These are phyloP conservation scores for Drosophila truncata DNA, from an alignment of 1,140 invertebrate species.

Conservation along the genomic window DNA sequence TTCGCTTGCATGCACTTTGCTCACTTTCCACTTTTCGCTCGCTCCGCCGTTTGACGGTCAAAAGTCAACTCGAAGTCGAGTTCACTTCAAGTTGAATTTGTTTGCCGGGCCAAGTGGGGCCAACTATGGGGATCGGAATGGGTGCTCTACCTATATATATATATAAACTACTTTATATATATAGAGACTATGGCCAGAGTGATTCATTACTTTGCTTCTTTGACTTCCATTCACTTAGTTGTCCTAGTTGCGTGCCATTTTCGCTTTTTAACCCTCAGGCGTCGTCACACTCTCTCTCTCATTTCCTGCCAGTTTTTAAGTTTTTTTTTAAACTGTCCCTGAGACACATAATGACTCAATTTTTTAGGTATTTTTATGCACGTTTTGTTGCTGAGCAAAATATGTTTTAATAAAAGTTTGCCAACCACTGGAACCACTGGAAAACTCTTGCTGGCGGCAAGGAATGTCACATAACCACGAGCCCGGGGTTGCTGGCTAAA, in stretches of 20 bases:
- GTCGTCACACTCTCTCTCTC: slow-evolving; percentile 17
- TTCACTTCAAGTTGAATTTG: slow-evolving; percentile 83
- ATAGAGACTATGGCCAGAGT: slow-evolving; percentile 34
- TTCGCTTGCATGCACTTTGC: slow-evolving; percentile 82
- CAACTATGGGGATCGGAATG: slow-evolving; percentile 12
- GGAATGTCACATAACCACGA: slow-evolving; percentile 20
- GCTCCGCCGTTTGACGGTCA: slow-evolving; percentile 75
- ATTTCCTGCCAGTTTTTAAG: slow-evolving; percentile 22
- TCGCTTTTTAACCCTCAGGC: slow-evolving; percentile 56
- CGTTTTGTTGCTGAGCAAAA: slow-evolving; percentile 63
- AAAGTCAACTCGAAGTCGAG: slow-evolving; percentile 83
- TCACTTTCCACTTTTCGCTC: slow-evolving; percentile 69
- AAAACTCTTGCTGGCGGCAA: slow-evolving; percentile 11
- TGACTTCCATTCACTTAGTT: slow-evolving; percentile 78
- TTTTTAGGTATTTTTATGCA: slow-evolving; percentile 77
- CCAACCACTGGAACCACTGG: slow-evolving; percentile 12
- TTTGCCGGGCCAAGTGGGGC: slow-evolving; percentile 69
- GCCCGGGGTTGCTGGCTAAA: slow-evolving; percentile 18
- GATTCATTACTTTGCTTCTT: slow-evolving; percentile 82
- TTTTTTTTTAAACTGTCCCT: slow-evolving; percentile 41
- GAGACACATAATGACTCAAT: slow-evolving; percentile 74
- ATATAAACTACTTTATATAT: slow-evolving; percentile 3
- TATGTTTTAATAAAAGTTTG: slow-evolving; percentile 83
- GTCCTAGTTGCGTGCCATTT: slow-evolving; percentile 61
- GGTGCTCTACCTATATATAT: slow-evolving; percentile 1